Evolutionary conservation across 2,888 invertebrate genomes (phyloP), one percentile per base, ranked within the genome.

Genomic region (Boloria euphrosyne): DNA sequence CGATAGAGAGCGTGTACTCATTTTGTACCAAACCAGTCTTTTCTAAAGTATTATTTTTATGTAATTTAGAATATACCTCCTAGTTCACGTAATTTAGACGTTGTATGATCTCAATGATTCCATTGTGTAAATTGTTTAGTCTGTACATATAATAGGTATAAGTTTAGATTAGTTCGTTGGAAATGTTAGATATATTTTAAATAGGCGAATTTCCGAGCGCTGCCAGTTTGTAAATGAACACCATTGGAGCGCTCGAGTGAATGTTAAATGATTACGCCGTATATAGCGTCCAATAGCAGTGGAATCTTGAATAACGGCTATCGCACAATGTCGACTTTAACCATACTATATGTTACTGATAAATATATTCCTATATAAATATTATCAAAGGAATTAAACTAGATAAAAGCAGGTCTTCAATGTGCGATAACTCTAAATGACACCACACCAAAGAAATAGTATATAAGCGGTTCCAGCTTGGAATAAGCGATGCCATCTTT

Each of bases 21-120:
- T 76, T 79, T 82, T 81, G 85, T 84, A 87, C 86, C 85, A 84
- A 87, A 86, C 87, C 88, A 89, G 90, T 90, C 89, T 85, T 81
- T 79, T 80, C 78, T 82, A 81, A 87, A 92, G 91, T 91, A 91
- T 92, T 91, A 91, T 87, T 88, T 85, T 85, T 82, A 80, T 82
- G 84, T 83, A 77, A 65, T 17, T 60, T 75, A 75, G 70, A 76
- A 68, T 61, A 80, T 83, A 88, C 84, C 84, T 85, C 84, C 81
- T 85, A 82, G 84, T 78, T 75, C 84, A 87, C 86, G 85, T 74
- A 75, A 75, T 57, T 22, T 22, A 57, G 46, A 38, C 74, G 68
- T 74, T 87, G 83, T 88, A 87, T 90, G 91, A 92, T 92, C 91
- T 92, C 91, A 91, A 87, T 86, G 87, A 91, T 90, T 92, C 91